These are phyloP conservation scores for Rotaria macrura DNA, from an alignment of 2,888 invertebrate genomes.

Conservation along the genomic window DNA sequence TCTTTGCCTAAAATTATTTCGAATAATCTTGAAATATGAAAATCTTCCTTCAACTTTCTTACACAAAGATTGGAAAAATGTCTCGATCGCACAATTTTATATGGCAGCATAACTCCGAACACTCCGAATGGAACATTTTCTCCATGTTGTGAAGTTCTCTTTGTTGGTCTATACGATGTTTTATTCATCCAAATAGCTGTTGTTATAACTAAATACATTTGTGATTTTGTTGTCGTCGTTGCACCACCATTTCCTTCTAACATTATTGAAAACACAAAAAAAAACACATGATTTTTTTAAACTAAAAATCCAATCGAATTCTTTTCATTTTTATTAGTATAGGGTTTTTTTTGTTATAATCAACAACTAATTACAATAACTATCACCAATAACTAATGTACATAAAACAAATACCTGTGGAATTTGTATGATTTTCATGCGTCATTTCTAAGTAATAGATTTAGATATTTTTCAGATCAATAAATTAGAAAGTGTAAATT, in stretches of 20 bases:
- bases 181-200: not conserved
- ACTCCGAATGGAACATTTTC: conserved; percentile 1
- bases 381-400: not conserved
- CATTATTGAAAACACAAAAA: not conserved
- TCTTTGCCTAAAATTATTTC: not conserved
- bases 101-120: not conserved
- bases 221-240: not conserved
- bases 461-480: not conserved
- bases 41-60: not conserved
- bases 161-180: not conserved
- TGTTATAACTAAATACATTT: conserved; percentile 16
- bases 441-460: not conserved
- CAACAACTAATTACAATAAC: not conserved
- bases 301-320: too few species aligned
- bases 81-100: not conserved
- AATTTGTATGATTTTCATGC: not conserved
- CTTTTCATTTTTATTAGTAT: too few species aligned
- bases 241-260: not conserved
- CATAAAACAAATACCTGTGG: not conserved
- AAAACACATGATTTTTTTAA: too few species aligned
- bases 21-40: not conserved
- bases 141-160: not conserved
- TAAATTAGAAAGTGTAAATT: not conserved
- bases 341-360: not conserved
- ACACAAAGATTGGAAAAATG: conserved; percentile 9